These are phyloP conservation scores for Margarornis squamiger DNA, from an alignment of 2,797 vertebrate genomes.

Conservation along the genomic window DNA sequence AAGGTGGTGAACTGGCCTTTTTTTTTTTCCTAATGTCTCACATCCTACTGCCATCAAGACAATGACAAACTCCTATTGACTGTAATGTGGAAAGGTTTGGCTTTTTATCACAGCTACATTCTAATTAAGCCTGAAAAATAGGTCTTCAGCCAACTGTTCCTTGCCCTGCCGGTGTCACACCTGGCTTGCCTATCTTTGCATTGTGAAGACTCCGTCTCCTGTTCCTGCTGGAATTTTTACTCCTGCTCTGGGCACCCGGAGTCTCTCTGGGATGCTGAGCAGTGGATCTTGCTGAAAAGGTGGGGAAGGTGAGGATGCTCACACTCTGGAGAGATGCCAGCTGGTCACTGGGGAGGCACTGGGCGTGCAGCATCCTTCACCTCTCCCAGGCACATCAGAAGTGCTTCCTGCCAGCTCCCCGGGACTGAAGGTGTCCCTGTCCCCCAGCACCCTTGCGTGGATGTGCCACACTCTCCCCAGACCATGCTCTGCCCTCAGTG, in stretches of 20 bases:
- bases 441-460: accelerated
- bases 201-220: background rate
- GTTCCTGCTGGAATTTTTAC: background rate
- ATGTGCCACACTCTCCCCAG: background rate
- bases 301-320: background rate
- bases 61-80: background rate
- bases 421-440: background rate
- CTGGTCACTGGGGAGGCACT: background rate
- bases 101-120: background rate
- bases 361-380: background rate
- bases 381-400: accelerated
- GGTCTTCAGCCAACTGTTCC: background rate
- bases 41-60: background rate
- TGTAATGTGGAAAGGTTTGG: background rate
- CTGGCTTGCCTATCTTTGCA: background rate
- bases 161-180: background rate
- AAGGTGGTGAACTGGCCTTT: background rate
- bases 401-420: background rate
- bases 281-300: background rate
- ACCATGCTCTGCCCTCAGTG: accelerated
- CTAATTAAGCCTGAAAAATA: background rate
- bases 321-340: background rate
- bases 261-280: background rate
- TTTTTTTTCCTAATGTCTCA: background rate
- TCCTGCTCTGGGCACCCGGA: background rate